phyloP scores from a whole-genome alignment of 2,113 vertebrate species.

The Ploceus nigricollis region DNA sequence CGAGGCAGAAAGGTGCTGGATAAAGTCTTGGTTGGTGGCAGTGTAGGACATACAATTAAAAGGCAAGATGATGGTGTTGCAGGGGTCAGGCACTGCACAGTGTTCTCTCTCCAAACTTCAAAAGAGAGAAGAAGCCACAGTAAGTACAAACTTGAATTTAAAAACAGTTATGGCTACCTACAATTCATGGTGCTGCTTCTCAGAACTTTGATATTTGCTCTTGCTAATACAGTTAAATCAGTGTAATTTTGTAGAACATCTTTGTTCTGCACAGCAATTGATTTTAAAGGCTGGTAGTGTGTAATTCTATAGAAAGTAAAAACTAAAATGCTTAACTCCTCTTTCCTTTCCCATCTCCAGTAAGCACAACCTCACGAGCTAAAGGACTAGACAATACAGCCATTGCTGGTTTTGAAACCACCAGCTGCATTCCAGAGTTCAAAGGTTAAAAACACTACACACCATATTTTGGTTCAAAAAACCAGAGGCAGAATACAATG shows the following conservation, averaged over 20 bases:
- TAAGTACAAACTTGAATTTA: background rate
- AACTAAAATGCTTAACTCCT: background rate
- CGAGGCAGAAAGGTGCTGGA: conserved; percentile 77
- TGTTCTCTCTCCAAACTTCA: conserved; percentile 62
- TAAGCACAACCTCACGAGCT: background rate
- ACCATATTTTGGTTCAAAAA: background rate
- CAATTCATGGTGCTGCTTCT: background rate
- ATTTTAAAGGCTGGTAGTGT: background rate
- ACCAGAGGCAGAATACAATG: background rate
- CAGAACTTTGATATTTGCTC: background rate
- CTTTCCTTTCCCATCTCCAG: background rate
- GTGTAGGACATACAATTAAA: conserved; percentile 81
- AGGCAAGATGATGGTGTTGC: conserved; percentile 77
- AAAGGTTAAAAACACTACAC: background rate
- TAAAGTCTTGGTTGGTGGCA: conserved; percentile 82
- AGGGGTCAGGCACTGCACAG: conserved; percentile 55
- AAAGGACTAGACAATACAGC: background rate
- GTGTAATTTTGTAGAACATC: background rate
- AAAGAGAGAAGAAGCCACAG: background rate
- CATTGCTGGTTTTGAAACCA: background rate
- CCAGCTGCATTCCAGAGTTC: background rate
- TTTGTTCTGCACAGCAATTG: background rate
- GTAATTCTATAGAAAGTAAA: background rate
- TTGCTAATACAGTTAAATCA: background rate
- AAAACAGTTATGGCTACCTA: background rate